Base-by-base conservation (phyloP, 2,888 invertebrate species). In the Lasioglossum oenotherae region DNA sequence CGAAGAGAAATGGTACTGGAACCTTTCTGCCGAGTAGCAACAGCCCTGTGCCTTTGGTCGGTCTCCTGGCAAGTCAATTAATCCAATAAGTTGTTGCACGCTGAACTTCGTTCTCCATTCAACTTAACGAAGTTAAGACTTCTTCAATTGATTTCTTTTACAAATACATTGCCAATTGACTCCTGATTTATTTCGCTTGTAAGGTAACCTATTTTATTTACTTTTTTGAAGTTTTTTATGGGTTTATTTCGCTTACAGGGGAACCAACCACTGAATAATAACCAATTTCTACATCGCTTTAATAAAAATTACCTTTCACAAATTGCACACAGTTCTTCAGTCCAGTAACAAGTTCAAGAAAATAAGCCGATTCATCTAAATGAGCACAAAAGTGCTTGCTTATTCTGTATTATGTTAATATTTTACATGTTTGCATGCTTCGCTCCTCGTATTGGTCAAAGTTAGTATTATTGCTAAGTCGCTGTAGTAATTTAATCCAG, bases 1-100 rank as follows among this genome's bases (percentile, higher is more conserved):
- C 71, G 86, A 82, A 74, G 74, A 77, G 77, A 71, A 80, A 75
- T 73, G 49, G 72, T 38, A 57, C 16, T 67, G 78, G 60, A 72
- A 60, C 60, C 60, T 71, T 77, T n/a, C 35, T 60, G n/a, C 4
- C n/a, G 53, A n/a, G 4, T 14, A 27, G 31, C 49, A 31, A 31
- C 69, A 46, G n/a, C 27, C 27, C 4, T 35, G 16, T 35, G 64
- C 64, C 72, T 81, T 27, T 4, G 6, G 14, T 6, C 41, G 27
- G 35, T 19, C 69, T 19, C 27, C 67, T 53, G 53, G 49, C 73
- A 16, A 73, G 41, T 73, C 67, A 67, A 73, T 82, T 76, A 81
- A 49, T 41, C 31, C 31, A 44, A 64, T 60, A 31, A 12, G 41
- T 38, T 69, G 69, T 69, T 69, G n/a, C 69, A 38, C n/a, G 35